Evolutionary conservation across 2,113 vertebrate species (phyloP).

Genomic region (Oxyruncus cristatus): DNA sequence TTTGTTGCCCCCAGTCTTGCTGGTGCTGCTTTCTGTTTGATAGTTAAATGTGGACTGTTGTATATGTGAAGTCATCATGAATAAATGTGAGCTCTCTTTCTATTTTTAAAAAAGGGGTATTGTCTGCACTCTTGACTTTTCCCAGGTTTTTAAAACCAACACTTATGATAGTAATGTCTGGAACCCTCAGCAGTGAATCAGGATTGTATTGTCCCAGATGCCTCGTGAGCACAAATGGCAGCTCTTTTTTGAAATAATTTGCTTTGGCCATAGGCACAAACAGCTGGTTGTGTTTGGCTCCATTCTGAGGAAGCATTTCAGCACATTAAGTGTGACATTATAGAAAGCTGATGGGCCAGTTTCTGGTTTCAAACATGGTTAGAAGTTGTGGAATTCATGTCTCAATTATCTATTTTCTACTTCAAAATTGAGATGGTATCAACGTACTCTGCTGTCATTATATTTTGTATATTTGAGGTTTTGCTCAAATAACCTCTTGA

Average conservation of each 20-base stretch:
- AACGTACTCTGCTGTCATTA: not conserved
- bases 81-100: not conserved
- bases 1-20: not conserved
- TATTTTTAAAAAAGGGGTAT: not conserved
- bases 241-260: not conserved
- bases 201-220: not conserved
- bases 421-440: not conserved
- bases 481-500: not conserved
- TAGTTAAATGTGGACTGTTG: not conserved
- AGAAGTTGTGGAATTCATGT: not conserved
- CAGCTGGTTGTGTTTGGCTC: not conserved
- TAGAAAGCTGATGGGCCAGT: not conserved
- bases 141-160: not conserved
- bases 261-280: not conserved
- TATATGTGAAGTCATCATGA: not conserved
- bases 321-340: not conserved
- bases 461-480: not conserved
- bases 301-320: not conserved
- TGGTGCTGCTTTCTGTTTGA: not conserved
- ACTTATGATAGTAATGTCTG: not conserved
- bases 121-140: not conserved
- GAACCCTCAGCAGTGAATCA: not conserved
- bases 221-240: not conserved
- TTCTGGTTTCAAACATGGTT: not conserved
- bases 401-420: not conserved